Percentiles rank a stretch among this genome's conserved stretches.
Evolutionary conservation across 2,888 invertebrate species (phyloP).

Genomic region (Drosophila lutescens): DNA sequence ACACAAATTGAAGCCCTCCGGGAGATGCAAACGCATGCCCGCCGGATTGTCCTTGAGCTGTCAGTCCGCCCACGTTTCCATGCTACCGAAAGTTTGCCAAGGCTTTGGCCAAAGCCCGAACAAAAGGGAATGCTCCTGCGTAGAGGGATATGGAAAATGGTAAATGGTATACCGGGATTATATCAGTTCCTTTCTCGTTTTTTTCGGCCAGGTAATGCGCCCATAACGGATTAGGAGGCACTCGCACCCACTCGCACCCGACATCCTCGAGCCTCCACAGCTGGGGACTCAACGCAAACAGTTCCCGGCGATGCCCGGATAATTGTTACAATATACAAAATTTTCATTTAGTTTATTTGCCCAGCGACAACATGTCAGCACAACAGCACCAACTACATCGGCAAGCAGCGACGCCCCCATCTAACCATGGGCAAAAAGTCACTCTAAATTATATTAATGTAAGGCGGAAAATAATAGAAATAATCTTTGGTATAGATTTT

Average conservation of each 20-base stretch:
- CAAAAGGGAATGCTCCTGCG: background rate
- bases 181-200: constrained; percentile 14
- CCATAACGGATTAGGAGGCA: constrained; percentile 28
- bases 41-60: constrained; percentile 57
- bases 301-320: constrained; percentile 44
- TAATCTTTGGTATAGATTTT: no score
- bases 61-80: constrained; percentile 35
- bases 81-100: constrained; percentile 29
- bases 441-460: background rate
- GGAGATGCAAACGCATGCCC: constrained; percentile 36
- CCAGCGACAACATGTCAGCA: constrained; percentile 50
- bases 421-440: constrained; percentile 6
- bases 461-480: background rate
- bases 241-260: background rate
- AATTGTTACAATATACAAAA: constrained; percentile 72
- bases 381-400: constrained; percentile 19
- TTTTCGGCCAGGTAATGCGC: constrained; percentile 21
- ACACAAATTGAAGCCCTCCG: constrained; percentile 46
- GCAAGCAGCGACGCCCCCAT: constrained; percentile 39
- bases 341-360: constrained; percentile 68
- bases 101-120: constrained; percentile 5
- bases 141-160: constrained; percentile 7
- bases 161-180: constrained; percentile 18
- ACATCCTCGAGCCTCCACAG: constrained; percentile 12
- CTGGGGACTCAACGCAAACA: constrained; percentile 19